Evolutionary conservation across 2,797 vertebrate genomes (phyloP), one percentile per base, ranked within the genome.

Genomic region (Rhodeus uyekii): DNA sequence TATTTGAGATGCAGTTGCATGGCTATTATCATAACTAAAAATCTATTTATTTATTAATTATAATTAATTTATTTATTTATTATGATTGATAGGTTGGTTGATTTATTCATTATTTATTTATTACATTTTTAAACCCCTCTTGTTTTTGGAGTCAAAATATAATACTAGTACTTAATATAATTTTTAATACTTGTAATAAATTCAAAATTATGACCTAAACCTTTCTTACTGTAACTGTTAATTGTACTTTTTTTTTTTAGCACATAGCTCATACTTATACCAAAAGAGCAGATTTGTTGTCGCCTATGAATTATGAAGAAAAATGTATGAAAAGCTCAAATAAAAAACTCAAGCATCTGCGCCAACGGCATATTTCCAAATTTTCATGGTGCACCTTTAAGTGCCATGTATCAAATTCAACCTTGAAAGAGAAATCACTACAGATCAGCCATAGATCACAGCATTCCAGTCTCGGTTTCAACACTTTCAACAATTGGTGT

Each of bases 391-490:
- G 53, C 39, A 19, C 24, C 39, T 29, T 29, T 69, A 22, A 44
- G 38, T 18, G 67, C 67, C n/a, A 18, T 46, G 10, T 29, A 46
- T 69, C 42, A 29, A 69, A 44, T 38, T 9, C 3, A 3, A 32
- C 16, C 24, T 60, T 64, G 16, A 64, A 24, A 8, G 32, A 72
- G 69, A 50, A 50, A 72, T 34, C 44, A 14, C 29, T 1, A 18
- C 4, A 9, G 29, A 44, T 32, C 42, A 13, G 14, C 8, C 9
- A 71, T 48, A 29, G 44, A 71, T 48, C 18, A 48, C 67, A 50
- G 46, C 69, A 73, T 73, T 73, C 69, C 69, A 36, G 46, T 73
- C 69, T 73, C 61, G 10, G 19, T 36, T 64, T 64, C 46, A 36
- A 36, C 19, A n/a, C 69, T 50, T 10, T 34, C 29, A 72, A 73